Conservation (phyloP, 2,797 vertebrate species). For the Lepus oiostolus region DNA sequence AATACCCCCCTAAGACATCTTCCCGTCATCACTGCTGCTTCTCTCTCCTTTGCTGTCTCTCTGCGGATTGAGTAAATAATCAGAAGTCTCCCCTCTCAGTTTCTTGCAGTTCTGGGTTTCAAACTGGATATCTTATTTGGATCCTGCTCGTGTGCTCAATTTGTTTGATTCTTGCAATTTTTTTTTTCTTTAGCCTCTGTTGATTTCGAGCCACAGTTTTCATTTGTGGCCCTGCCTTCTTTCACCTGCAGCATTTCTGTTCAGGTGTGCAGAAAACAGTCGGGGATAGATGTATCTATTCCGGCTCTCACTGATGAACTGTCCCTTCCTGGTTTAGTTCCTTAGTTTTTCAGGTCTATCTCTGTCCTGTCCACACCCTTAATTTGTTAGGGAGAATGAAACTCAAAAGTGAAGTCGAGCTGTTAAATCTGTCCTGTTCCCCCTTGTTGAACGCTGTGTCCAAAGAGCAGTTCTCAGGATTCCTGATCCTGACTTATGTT, state of each 20-base stretch:
- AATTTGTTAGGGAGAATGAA: constrained; percentile 48
- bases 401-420: constrained; percentile 1
- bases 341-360: constrained; percentile 47
- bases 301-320: not conserved
- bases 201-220: constrained; percentile 52
- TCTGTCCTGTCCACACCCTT: constrained; percentile 17
- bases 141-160: constrained; percentile 54
- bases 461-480: constrained; percentile 56
- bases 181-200: not conserved
- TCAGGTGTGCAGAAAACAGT: not conserved
- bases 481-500: constrained; percentile 60
- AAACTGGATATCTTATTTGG: constrained; percentile 42
- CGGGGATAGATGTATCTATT: not conserved
- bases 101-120: constrained; percentile 48
- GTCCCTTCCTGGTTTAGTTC: not conserved
- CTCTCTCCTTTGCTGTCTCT: not conserved
- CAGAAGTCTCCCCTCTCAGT: not conserved
- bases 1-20: constrained; percentile 16
- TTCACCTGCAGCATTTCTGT: not conserved
- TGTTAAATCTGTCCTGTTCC: constrained; percentile 59
- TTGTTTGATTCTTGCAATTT: not conserved
- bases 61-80: constrained; percentile 27
- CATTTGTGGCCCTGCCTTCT: constrained; percentile 32
- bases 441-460: constrained; percentile 64
- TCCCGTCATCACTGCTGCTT: not conserved